A percentile compares a stretch with the other conserved stretches of the same genome.
Evolutionary conservation across 2,113 vertebrate genomes (phyloP).

Genomic region (Alligator mississippiensis): DNA sequence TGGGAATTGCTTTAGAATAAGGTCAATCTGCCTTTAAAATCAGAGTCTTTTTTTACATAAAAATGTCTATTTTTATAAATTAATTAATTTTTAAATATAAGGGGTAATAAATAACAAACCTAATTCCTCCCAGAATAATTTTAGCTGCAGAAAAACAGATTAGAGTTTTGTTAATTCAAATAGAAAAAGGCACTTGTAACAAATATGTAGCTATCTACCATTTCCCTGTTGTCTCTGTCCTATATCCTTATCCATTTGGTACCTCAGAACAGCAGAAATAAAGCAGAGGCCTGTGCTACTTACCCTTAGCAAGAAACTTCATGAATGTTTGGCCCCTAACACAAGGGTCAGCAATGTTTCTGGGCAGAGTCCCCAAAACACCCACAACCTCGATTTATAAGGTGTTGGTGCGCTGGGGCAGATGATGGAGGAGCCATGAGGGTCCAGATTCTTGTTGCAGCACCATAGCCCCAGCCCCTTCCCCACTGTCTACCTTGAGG

Average conservation of each 20-base stretch:
- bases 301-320: neutral
- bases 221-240: constrained; percentile 9
- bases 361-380: too few relatives aligned
- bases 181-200: neutral
- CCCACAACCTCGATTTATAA: too few relatives aligned
- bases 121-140: neutral
- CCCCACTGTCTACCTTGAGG: too few relatives aligned
- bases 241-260: neutral
- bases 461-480: too few relatives aligned
- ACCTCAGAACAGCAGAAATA: neutral
- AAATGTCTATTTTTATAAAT: neutral
- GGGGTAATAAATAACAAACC: neutral
- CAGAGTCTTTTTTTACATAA: neutral
- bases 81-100: neutral
- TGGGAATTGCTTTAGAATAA: neutral
- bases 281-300: neutral
- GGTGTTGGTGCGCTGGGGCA: too few relatives aligned
- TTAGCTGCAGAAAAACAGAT: neutral
- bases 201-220: neutral
- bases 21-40: neutral
- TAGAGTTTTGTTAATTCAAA: neutral
- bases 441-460: too few relatives aligned
- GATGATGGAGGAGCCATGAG: too few relatives aligned
- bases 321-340: neutral
- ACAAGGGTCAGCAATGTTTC: too few relatives aligned